Evolutionary conservation across 2,888 invertebrate species (phyloP), one percentile per base, ranked within the genome.

Genomic region (Disparrhopalites patrizii): DNA sequence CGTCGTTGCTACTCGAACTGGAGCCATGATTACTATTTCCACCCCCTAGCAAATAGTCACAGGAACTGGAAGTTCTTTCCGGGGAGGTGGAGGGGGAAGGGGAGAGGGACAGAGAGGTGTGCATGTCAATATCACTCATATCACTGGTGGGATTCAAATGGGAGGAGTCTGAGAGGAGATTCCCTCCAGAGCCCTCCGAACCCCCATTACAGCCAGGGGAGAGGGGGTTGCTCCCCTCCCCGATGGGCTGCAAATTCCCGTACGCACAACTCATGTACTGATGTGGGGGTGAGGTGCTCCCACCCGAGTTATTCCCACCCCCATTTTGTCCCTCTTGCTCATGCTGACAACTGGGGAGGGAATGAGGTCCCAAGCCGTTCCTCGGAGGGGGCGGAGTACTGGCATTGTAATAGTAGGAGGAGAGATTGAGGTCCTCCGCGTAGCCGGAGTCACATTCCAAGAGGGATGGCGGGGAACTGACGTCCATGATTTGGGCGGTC

Each of bases 371-470:
- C 4, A 57, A 18, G 1, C 61, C 51, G 27, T 61, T 61, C 13
- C 36, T 51, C 20, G 47, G 47, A n/a, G n/a, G n/a, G n/a, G 57
- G 38, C 20, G 61, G 25, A 23, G 33, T 51, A 52, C 33, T 61
- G 43, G 64, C 66, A 3, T 50, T 33, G 64, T 72, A 75, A 56
- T 71, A 73, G 51, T 73, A 75, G 18, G 73, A 71, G 30, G 71
- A 69, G 33, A 73, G 27, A 28, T 64, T 58, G 52, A 68, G 33
- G 52, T 73, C 73, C 25, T 73, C 75, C 1, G 66, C 73, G 47
- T 75, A 75, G 25, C 73, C 75, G 0, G 75, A 75, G 63, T 75
- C 75, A 62, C 72, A 71, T 28, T 73, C 73, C 25, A 73, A 60
- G 10, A 70, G 56, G 3, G 71, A 67, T 2, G 70, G 66, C 10